Conservation (phyloP, 2,113 vertebrate genomes). For the Miniopterus natalensis region DNA sequence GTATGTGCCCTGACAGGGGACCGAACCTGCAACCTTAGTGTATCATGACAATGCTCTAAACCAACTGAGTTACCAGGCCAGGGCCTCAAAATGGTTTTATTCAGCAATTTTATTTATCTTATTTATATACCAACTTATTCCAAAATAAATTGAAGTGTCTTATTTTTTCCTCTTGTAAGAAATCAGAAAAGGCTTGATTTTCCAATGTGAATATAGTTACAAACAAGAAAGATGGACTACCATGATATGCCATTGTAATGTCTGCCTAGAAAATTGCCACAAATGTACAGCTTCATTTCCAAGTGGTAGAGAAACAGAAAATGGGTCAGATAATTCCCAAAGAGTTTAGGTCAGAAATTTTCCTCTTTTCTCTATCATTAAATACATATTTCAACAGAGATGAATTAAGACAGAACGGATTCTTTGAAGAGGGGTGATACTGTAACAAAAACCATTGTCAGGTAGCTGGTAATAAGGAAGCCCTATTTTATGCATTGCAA, state of each 20-base stretch:
- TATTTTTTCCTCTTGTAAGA: conserved; percentile 31
- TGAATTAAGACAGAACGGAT: conserved; percentile 40
- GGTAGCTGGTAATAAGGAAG: neutral
- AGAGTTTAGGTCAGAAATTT: conserved; percentile 34
- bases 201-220: neutral
- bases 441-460: neutral
- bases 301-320: conserved; percentile 60
- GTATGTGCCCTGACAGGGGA: neutral
- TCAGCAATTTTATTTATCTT: neutral
- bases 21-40: neutral
- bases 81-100: neutral
- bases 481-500: neutral
- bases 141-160: neutral
- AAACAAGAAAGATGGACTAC: conserved; percentile 17
- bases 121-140: neutral
- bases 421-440: neutral
- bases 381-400: conserved; percentile 63
- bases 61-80: neutral
- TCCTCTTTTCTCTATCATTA: conserved; percentile 63
- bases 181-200: conserved; percentile 58
- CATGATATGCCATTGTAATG: neutral
- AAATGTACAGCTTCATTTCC: conserved; percentile 42
- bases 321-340: conserved; percentile 66
- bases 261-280: conserved; percentile 53
- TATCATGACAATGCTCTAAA: neutral